These are phyloP conservation scores for Aeoliscus strigatus DNA, from an alignment of 2,797 vertebrate genomes.

Conservation along the genomic window DNA sequence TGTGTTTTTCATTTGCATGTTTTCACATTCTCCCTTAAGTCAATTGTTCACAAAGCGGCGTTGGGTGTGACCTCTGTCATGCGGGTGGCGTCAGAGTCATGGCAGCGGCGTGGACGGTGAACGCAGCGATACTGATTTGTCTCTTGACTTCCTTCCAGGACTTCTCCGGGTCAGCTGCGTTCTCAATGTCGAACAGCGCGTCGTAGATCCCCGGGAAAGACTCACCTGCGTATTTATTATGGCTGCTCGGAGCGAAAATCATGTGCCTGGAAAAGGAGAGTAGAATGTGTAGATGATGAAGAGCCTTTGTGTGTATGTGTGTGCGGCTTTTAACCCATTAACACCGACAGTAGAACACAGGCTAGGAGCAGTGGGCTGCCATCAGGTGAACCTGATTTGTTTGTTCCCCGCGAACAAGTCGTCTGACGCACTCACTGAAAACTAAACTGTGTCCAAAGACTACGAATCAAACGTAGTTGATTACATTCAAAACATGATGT, in stretches of 20 bases:
- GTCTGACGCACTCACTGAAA: too few species aligned
- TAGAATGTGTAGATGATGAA: too few species aligned
- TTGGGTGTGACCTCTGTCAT: conserved; percentile 45
- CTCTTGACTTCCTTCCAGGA: conserved; percentile 87
- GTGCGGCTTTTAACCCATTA: too few species aligned
- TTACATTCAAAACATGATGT: too few species aligned
- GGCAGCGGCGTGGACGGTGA: conserved; percentile 86
- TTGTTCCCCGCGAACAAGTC: too few species aligned
- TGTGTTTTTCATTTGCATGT: too few species aligned
- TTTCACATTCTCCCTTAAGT: background rate
- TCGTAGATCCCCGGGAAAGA: conserved; percentile 95
- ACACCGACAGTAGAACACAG: too few species aligned
- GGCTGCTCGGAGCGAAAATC: conserved; percentile 90
- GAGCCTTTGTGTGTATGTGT: too few species aligned
- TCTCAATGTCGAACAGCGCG: conserved; percentile 86
- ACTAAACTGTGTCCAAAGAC: too few species aligned
- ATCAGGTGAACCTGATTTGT: too few species aligned
- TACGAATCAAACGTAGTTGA: too few species aligned
- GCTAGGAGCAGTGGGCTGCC: too few species aligned
- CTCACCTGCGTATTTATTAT: conserved; percentile 90
- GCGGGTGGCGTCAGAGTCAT: conserved; percentile 72
- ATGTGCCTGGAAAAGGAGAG: conserved; percentile 85
- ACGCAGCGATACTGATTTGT: conserved; percentile 89
- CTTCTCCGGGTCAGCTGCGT: conserved; percentile 62
- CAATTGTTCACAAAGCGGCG: background rate